phyloP scores from a whole-genome alignment of 1,140 invertebrate species.

The Papilio xuthus region DNA sequence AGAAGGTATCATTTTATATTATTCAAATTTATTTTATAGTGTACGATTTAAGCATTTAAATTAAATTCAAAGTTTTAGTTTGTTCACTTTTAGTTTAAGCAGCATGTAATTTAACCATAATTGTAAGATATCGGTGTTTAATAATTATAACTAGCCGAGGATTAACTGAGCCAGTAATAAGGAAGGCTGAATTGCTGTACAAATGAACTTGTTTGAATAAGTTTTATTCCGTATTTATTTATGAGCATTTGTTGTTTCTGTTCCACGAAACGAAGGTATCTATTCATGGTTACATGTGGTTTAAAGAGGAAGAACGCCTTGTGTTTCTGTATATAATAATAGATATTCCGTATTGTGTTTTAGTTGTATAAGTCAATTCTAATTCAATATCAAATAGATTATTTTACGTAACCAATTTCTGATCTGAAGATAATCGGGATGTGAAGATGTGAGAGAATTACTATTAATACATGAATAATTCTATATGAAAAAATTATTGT shows the following conservation, averaged over 20 bases:
- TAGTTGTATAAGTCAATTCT: background rate
- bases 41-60: background rate
- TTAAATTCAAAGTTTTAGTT: constrained; percentile 9
- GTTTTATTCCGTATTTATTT: constrained; percentile 35
- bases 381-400: background rate
- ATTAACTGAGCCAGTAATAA: constrained; percentile 36
- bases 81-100: background rate
- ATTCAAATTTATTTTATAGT: constrained; percentile 20
- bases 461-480: too few relatives aligned
- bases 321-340: constrained; percentile 3
- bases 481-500: too few relatives aligned
- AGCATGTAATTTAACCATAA: background rate
- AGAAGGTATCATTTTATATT: constrained; percentile 35
- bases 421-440: too few relatives aligned
- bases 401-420: too few relatives aligned
- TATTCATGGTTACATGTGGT: constrained; percentile 33
- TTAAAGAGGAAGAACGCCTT: constrained; percentile 12
- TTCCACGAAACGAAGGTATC: background rate
- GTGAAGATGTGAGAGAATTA: too few relatives aligned
- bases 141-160: background rate
- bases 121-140: constrained; percentile 4
- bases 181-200: constrained; percentile 23
- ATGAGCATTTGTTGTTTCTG: constrained; percentile 24
- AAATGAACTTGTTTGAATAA: constrained; percentile 33
- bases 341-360: background rate